Evolutionary conservation across 1,140 invertebrate species (phyloP), one percentile per base, ranked within the genome.

Genomic region (Trichoplusia ni): DNA sequence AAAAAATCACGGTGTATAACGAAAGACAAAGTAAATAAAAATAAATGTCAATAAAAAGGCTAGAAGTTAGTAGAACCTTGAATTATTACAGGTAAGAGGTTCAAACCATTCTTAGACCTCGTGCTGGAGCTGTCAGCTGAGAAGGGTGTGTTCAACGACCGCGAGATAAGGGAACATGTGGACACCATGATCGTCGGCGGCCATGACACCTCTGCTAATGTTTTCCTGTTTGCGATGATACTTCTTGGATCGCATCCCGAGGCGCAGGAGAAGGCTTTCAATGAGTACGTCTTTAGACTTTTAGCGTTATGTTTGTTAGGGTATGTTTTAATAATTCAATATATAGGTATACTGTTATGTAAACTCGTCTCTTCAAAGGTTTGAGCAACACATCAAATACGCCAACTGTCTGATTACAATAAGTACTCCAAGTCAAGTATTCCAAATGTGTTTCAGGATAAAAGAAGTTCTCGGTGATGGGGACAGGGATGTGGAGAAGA

Each of bases 281-380:
- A 66, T 6, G 79, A 83, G 78, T 78, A 56, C 75, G 78, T 77
- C n/a, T n/a, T n/a, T n/a, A n/a, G n/a, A n/a, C n/a, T n/a, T n/a
- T n/a, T n/a, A n/a, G n/a, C n/a, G n/a, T n/a, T n/a, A n/a, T n/a
- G n/a, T n/a, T n/a, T n/a, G n/a, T n/a, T n/a, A n/a, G n/a, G n/a
- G n/a, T n/a, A n/a, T n/a, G n/a, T n/a, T n/a, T n/a, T n/a, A n/a
- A n/a, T n/a, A n/a, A n/a, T n/a, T n/a, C n/a, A n/a, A n/a, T n/a
- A n/a, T n/a, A n/a, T n/a, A n/a, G n/a, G n/a, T n/a, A n/a, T n/a
- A n/a, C n/a, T n/a, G n/a, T n/a, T n/a, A n/a, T n/a, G n/a, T n/a
- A n/a, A n/a, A n/a, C n/a, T n/a, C n/a, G n/a, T n/a, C n/a, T n/a
- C n/a, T n/a, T n/a, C n/a, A n/a, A n/a, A n/a, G n/a, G n/a, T n/a